Base-by-base conservation (phyloP, 2,888 invertebrate species). In the Celastrina argiolus region DNA sequence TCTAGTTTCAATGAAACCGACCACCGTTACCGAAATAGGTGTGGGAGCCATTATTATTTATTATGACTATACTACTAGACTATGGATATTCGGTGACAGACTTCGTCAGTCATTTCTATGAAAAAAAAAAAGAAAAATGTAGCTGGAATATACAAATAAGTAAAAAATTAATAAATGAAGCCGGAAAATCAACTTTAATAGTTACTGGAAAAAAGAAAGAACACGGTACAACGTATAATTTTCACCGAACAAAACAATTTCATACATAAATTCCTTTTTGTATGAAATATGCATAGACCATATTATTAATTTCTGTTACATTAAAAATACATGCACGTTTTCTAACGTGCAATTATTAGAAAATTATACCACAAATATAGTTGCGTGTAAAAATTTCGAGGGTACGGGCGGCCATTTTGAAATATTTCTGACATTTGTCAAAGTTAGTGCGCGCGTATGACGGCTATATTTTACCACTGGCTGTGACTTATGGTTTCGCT, bases 391-490 rank as follows among this genome's bases (percentile, higher is more conserved):
- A 80, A 76, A 70, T 73, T 51, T 78, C 73, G 74, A 73, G 79
- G 77, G 80, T 73, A 68, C 64, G 64, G 65, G 68, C 73, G 74
- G 75, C 75, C 77, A 76, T 79, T 83, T 78, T 84, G 86, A 88
- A 87, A 82, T 82, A 87, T 84, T 76, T 71, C 72, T 69, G 74
- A 77, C 82, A 88, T 88, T 88, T 84, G 84, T 88, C 84, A 85
- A 78, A 72, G 76, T 74, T 67, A 70, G 58, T 58, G 58, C 42
- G 58, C 41, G n/a, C 26, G 34, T 31, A 22, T 12, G 22, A 51
- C 22, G 51, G 26, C 51, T 51, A 26, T 26, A 51, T 51, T 51
- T 51, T 26, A 51, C 22, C 12, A 51, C 51, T 51, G 3, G 6
- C 51, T 51, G 51, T 51, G 51, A 51, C 51, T 26, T 51, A 51